Evolutionary conservation across 2,888 invertebrate genomes (phyloP).

Genomic region (Thera britannica): DNA sequence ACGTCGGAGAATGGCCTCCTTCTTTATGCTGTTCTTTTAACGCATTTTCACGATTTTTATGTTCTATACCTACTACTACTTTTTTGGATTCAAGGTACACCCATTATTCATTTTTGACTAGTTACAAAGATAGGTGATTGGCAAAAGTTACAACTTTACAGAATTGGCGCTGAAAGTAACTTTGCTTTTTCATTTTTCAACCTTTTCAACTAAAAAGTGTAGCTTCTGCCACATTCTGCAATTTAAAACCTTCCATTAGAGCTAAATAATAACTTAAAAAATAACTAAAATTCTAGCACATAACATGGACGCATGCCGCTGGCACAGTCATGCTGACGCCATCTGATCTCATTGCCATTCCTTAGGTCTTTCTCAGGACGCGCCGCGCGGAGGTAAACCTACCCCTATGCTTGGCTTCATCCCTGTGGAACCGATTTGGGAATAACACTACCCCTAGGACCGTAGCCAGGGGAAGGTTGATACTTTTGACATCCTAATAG

Average conservation of each 20-base stretch:
- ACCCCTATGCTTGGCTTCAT: slow-evolving; percentile 75
- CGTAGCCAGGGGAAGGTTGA: slow-evolving; percentile 17
- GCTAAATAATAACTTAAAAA: slow-evolving; percentile 27
- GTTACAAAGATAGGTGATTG: slow-evolving; percentile 12
- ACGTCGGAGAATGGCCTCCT: slow-evolving; percentile 13
- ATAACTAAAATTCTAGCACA: slow-evolving; percentile 57
- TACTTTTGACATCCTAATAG: neutral
- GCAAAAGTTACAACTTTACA: slow-evolving; percentile 22
- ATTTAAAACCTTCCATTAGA: slow-evolving; percentile 1
- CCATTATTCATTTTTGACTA: slow-evolving; percentile 42
- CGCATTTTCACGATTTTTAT: slow-evolving; percentile 56
- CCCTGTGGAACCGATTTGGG: slow-evolving; percentile 81
- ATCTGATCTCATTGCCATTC: slow-evolving; percentile 80
- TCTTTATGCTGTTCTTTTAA: slow-evolving; percentile 56
- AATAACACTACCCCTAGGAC: slow-evolving; percentile 49
- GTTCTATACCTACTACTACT: slow-evolving; percentile 56
- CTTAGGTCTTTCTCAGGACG: slow-evolving; percentile 85
- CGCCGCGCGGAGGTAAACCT: slow-evolving; percentile 80
- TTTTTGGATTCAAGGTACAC: slow-evolving; percentile 68
- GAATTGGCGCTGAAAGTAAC: neutral
- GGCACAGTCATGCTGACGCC: slow-evolving; percentile 71
- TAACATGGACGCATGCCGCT: slow-evolving; percentile 72
- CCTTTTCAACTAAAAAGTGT: neutral
- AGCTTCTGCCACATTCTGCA: slow-evolving; percentile 28
- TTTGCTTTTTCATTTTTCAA: neutral